A percentile compares a stretch with the other conserved stretches of the same genome.
Conservation (phyloP, 2,888 invertebrate species). For the Dasypogon diadema region DNA sequence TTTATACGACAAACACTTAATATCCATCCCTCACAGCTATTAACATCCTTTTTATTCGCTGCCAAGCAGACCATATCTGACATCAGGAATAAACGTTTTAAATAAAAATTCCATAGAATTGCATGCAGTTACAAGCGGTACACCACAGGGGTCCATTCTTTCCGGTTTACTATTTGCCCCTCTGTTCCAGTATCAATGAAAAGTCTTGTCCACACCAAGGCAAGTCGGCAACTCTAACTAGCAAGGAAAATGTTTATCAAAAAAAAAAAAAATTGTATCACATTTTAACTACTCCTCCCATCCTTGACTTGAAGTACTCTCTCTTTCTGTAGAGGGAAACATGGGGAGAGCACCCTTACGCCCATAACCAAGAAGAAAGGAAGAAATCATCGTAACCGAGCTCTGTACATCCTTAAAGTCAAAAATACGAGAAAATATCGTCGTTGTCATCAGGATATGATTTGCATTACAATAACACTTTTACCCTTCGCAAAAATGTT, state of each 20-base stretch:
- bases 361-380: constrained; percentile 32
- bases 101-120: constrained; percentile 14
- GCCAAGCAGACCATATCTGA: constrained; percentile 9
- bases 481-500: constrained; percentile 18
- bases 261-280: constrained; percentile 4
- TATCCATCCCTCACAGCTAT: neutral
- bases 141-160: constrained; percentile 42
- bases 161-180: constrained; percentile 19
- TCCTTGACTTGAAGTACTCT: neutral
- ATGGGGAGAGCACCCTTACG: constrained; percentile 27
- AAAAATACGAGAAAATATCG: constrained; percentile 19
- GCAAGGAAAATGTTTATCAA: neutral
- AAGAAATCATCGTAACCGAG: constrained; percentile 30
- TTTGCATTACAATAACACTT: constrained; percentile 56
- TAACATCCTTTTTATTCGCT: constrained; percentile 1
- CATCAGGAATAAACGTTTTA: neutral
- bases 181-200: neutral
- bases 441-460: constrained; percentile 54
- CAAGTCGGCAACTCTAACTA: too few relatives aligned
- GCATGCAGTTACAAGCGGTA: constrained; percentile 10
- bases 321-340: neutral
- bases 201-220: neutral
- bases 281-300: constrained; percentile 15
- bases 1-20: neutral
- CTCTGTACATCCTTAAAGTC: constrained; percentile 30